Evolutionary conservation across 2,888 invertebrate genomes (phyloP).

Genomic region (Amiota mariae): DNA sequence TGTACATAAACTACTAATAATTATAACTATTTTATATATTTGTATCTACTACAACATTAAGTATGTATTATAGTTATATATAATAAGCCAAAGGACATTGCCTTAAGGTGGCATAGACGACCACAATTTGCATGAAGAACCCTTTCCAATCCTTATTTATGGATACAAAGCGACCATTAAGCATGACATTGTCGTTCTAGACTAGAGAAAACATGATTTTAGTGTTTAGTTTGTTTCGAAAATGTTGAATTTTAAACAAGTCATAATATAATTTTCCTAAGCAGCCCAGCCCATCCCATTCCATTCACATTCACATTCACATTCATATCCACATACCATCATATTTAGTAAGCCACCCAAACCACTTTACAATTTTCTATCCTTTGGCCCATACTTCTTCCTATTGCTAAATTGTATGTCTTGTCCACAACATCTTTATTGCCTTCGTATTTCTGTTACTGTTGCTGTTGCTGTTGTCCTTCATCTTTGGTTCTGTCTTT

Average conservation of each 20-base stretch:
- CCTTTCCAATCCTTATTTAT: too few species aligned
- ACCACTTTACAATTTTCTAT: not conserved
- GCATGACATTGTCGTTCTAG: not conserved
- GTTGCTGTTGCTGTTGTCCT: not conserved
- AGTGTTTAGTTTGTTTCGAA: conserved; percentile 60
- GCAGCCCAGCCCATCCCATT: conserved; percentile 44
- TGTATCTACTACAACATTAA: not conserved
- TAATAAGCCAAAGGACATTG: conserved; percentile 57
- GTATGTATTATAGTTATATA: not conserved
- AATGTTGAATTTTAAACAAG: conserved; percentile 69
- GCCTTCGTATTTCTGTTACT: not conserved
- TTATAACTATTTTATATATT: conserved; percentile 17
- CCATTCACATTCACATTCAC: too few species aligned
- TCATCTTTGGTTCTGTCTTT: not conserved
- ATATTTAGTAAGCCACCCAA: not conserved
- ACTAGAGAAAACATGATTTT: conserved; percentile 63
- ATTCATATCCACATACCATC: not conserved
- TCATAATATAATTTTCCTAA: conserved; percentile 68
- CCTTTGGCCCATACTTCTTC: not conserved
- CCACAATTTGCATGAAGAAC: not conserved
- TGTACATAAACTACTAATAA: conserved; percentile 17
- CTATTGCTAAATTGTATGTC: not conserved
- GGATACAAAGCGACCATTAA: too few species aligned
- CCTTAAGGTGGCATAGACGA: conserved; percentile 52
- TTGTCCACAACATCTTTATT: conserved; percentile 5